Evolutionary conservation across 2,888 invertebrate species (phyloP).

Genomic region (Latheticus oryzae): DNA sequence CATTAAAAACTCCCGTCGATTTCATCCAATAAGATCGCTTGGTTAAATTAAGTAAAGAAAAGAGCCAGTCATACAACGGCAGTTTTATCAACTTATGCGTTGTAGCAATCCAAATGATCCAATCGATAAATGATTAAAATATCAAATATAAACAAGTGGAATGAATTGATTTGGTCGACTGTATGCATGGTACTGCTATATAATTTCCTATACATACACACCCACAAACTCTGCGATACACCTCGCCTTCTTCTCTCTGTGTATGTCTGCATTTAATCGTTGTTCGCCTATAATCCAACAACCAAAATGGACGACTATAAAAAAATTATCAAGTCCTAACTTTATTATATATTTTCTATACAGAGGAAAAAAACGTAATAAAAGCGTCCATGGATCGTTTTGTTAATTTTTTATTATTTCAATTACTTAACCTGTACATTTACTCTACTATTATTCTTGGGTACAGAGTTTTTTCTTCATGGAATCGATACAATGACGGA

Average conservation of each 20-base stretch:
- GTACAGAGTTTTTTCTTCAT: too few species aligned
- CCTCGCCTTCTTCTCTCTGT: too few species aligned
- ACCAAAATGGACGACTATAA: slow-evolving; percentile 41
- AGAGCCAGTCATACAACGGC: slow-evolving; percentile 56
- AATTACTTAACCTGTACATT: slow-evolving; percentile 26
- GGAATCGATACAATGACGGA: too few species aligned
- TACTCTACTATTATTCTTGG: slow-evolving; percentile 12
- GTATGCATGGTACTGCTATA: slow-evolving; percentile 52
- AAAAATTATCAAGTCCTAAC: slow-evolving; percentile 36
- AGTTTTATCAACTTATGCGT: slow-evolving; percentile 56
- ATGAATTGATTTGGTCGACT: slow-evolving; percentile 45
- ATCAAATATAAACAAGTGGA: background rate
- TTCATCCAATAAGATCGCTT: slow-evolving; percentile 53
- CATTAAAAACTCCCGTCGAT: slow-evolving; percentile 42
- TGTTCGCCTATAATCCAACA: slow-evolving; percentile 40
- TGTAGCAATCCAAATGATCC: slow-evolving; percentile 53
- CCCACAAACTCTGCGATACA: slow-evolving; percentile 49
- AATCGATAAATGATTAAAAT: slow-evolving; percentile 41
- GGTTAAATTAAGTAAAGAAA: slow-evolving; percentile 59
- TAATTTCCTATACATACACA: slow-evolving; percentile 57
- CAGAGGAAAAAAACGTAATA: too few species aligned
- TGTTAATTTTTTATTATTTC: slow-evolving; percentile 32
- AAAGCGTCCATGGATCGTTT: slow-evolving; percentile 21
- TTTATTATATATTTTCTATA: slow-evolving; percentile 33
- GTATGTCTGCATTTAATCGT: slow-evolving; percentile 37